Evolutionary conservation across 2,888 invertebrate genomes (phyloP).

Genomic region (Napeogenes inachia): DNA sequence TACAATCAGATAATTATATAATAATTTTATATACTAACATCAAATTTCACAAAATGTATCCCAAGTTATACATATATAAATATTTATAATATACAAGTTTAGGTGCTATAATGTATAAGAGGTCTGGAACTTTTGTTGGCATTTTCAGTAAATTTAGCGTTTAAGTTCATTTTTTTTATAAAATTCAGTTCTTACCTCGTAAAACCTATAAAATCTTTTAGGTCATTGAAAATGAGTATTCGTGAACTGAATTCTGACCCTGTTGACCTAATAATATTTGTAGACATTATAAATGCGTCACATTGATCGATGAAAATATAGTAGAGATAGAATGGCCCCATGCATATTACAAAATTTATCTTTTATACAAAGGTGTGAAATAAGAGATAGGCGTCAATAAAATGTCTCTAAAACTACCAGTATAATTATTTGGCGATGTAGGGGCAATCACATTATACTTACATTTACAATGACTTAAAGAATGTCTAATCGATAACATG

Average conservation of each 20-base stretch:
- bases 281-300: conserved; percentile 34
- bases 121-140: conserved; percentile 7
- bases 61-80: neutral
- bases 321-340: conserved; percentile 32
- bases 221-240: conserved; percentile 25
- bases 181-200: conserved; percentile 30
- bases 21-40: conserved; percentile 2
- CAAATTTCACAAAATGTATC: conserved; percentile 3
- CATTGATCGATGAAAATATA: conserved; percentile 23
- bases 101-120: conserved; percentile 6
- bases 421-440: conserved; percentile 38
- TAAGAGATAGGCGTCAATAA: conserved; percentile 23
- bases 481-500: neutral
- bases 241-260: conserved; percentile 54
- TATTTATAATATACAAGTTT: neutral
- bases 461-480: neutral
- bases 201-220: conserved; percentile 11
- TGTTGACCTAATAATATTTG: conserved; percentile 53
- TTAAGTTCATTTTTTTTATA: conserved; percentile 14
- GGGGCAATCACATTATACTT: conserved; percentile 28
- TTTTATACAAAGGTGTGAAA: conserved; percentile 15
- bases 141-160: conserved; percentile 10
- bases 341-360: conserved; percentile 21
- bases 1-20: neutral
- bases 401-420: conserved; percentile 35